These are phyloP conservation scores for Platysteira castanea DNA, from an alignment of 2,113 vertebrate species.

Conservation along the genomic window DNA sequence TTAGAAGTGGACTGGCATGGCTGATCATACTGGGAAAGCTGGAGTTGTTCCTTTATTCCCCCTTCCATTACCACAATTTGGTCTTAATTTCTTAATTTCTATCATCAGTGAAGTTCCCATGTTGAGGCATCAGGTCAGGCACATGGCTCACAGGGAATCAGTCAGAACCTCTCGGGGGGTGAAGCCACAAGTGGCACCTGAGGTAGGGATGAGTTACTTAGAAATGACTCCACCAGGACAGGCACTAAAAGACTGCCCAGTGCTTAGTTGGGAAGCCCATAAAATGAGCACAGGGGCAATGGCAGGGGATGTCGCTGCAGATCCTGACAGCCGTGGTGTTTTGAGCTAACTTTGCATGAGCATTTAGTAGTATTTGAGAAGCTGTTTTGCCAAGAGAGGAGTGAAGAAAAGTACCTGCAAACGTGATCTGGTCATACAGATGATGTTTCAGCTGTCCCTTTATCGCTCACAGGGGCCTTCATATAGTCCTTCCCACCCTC, in stretches of 20 bases:
- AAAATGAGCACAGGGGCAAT: background rate
- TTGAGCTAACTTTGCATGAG: background rate
- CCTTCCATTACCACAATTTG: background rate
- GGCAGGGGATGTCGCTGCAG: background rate
- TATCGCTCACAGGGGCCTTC: background rate
- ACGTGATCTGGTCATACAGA: background rate
- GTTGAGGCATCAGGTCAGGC: background rate
- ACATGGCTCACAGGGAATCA: background rate
- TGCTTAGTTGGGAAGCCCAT: background rate
- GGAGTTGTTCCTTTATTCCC: background rate
- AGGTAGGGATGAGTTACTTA: background rate
- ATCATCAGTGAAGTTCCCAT: background rate
- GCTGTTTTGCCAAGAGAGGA: background rate
- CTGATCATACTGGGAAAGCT: background rate
- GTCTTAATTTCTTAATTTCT: background rate
- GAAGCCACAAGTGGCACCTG: background rate
- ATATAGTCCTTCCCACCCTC: background rate
- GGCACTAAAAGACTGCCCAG: background rate
- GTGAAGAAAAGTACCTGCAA: constrained; percentile 28
- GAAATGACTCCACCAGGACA: background rate
- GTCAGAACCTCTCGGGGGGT: background rate
- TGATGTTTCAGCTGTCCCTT: background rate
- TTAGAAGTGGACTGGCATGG: background rate
- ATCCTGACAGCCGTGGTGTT: background rate
- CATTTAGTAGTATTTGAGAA: background rate